A percentile compares a stretch with the other conserved stretches of the same genome.
Evolutionary conservation across 2,797 vertebrate species (phyloP).

Genomic region (Botia almorhae): DNA sequence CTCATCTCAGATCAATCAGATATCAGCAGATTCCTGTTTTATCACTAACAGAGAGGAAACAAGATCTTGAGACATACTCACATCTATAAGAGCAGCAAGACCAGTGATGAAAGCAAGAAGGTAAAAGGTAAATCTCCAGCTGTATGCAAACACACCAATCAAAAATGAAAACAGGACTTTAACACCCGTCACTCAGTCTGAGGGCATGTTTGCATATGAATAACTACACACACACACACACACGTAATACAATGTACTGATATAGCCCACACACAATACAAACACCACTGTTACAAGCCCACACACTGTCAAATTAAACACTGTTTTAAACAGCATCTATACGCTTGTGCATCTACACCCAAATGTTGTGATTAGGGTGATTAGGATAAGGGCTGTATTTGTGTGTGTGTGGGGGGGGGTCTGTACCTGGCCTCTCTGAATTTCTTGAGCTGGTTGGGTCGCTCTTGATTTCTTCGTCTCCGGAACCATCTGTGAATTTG

Average conservation of each 20-base stretch:
- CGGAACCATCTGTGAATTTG: slow-evolving; percentile 95
- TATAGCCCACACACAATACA: slow-evolving; percentile 2
- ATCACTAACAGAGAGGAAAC: slow-evolving; percentile 9
- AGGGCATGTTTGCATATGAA: neutral
- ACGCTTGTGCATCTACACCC: neutral
- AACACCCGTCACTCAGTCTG: neutral
- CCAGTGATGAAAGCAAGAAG: slow-evolving; percentile 96
- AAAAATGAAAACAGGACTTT: neutral
- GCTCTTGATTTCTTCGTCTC: slow-evolving; percentile 89
- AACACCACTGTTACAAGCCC: neutral
- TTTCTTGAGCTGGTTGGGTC: slow-evolving; percentile 92
- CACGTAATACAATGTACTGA: slow-evolving; percentile 10
- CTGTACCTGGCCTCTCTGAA: slow-evolving; percentile 90
- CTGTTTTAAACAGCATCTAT: neutral
- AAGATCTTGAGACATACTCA: slow-evolving; percentile 76
- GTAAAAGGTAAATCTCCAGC: slow-evolving; percentile 99
- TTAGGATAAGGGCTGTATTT: too few species aligned
- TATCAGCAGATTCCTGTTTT: neutral
- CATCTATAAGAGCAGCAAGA: slow-evolving; percentile 89
- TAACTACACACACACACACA: slow-evolving; percentile 11
- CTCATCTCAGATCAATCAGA: neutral
- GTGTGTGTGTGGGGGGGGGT: neutral
- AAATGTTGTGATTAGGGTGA: too few species aligned
- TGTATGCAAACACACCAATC: slow-evolving; percentile 81
- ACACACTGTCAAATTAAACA: neutral